A percentile compares a stretch with the other conserved stretches of the same genome.
phyloP scores from a whole-genome alignment of 1,140 invertebrate species.

The Drosophila equinoxialis region DNA sequence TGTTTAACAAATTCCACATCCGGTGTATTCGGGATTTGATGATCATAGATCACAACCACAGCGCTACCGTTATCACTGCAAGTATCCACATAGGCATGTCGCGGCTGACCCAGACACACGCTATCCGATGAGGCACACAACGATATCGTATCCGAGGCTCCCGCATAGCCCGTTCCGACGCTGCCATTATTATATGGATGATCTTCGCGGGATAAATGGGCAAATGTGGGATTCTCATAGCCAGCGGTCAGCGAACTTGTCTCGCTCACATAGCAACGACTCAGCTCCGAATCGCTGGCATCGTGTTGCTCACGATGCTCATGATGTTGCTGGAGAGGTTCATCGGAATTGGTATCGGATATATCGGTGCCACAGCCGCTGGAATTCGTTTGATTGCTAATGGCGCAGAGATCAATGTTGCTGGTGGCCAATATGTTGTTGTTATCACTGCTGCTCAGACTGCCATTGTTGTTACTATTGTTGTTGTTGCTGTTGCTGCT shows the following conservation, averaged over 20 bases:
- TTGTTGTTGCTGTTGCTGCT: slow-evolving; percentile 36
- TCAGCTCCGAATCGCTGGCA: slow-evolving; percentile 78
- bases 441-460: slow-evolving; percentile 27
- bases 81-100: slow-evolving; percentile 67
- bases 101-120: slow-evolving; percentile 51
- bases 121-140: slow-evolving; percentile 53
- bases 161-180: slow-evolving; percentile 39
- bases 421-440: slow-evolving; percentile 40
- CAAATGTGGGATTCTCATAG: slow-evolving; percentile 82
- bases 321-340: slow-evolving; percentile 41
- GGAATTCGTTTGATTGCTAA: slow-evolving; percentile 78
- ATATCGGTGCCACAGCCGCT: slow-evolving; percentile 80
- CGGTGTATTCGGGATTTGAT: slow-evolving; percentile 78
- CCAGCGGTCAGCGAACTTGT: slow-evolving; percentile 78
- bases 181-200: slow-evolving; percentile 36
- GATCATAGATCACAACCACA: slow-evolving; percentile 80
- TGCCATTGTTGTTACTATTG: slow-evolving; percentile 42
- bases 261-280: slow-evolving; percentile 82
- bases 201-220: slow-evolving; percentile 68
- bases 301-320: slow-evolving; percentile 46
- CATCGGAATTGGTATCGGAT: slow-evolving; percentile 78
- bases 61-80: slow-evolving; percentile 69
- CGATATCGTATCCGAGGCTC: slow-evolving; percentile 54
- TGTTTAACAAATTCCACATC: slow-evolving; percentile 82
- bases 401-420: slow-evolving; percentile 65